A percentile compares a stretch with the other conserved stretches of the same genome.
These are phyloP conservation scores for Drosophila tripunctata DNA, from an alignment of 2,888 invertebrate genomes.

Conservation along the genomic window DNA sequence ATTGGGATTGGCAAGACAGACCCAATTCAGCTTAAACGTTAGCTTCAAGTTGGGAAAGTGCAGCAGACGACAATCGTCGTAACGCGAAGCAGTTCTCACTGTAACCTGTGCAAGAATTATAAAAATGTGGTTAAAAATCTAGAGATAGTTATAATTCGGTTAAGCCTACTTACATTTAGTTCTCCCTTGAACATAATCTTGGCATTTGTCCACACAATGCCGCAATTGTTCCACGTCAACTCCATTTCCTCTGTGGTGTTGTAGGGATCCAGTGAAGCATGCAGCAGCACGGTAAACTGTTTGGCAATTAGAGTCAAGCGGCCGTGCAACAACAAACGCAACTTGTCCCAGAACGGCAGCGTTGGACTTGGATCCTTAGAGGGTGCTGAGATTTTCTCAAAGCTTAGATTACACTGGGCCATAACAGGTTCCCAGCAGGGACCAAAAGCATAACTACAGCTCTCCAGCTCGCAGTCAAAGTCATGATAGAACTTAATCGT, in stretches of 20 bases:
- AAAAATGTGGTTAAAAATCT: neutral
- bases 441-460: constrained; percentile 97
- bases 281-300: constrained; percentile 95
- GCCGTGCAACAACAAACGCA: constrained; percentile 95
- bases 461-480: constrained; percentile 95
- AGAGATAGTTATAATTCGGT: no score
- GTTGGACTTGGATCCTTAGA: constrained; percentile 97
- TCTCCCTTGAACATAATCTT: constrained; percentile 96
- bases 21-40: constrained; percentile 94
- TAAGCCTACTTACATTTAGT: constrained; percentile 89
- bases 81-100: constrained; percentile 98
- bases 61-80: constrained; percentile 97
- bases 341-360: constrained; percentile 98
- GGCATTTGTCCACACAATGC: constrained; percentile 98
- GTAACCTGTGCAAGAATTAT: constrained; percentile 85
- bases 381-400: constrained; percentile 94
- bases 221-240: constrained; percentile 96
- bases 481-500: constrained; percentile 99
- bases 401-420: constrained; percentile 86
- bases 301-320: constrained; percentile 94
- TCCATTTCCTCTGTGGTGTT: constrained; percentile 99
- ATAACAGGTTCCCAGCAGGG: constrained; percentile 98
- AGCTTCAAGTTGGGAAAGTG: constrained; percentile 95
- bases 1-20: constrained; percentile 95
- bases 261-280: constrained; percentile 98